Percentiles rank a stretch among this genome's conserved stretches.
Conservation (phyloP, 2,113 vertebrate genomes). For the Sprattus sprattus region DNA sequence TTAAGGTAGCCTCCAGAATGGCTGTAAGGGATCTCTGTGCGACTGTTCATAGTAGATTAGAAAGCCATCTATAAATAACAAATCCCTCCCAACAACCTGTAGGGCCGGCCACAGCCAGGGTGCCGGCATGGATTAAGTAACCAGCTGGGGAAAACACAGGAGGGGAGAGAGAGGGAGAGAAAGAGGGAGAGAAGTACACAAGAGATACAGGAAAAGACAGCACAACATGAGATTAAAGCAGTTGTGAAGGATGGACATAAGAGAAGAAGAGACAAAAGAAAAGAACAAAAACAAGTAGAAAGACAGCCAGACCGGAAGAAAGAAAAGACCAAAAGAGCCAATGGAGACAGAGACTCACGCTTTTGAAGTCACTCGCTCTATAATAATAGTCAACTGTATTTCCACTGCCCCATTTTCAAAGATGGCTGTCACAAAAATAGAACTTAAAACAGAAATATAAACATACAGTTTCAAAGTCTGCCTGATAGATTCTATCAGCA, state of each 20-base stretch:
- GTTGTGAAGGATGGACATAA: no score
- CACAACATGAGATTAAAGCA: no score
- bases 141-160: not conserved
- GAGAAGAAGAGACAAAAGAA: not conserved
- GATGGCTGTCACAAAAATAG: not conserved
- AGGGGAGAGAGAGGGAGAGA: not conserved
- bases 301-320: not conserved
- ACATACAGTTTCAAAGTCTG: not conserved
- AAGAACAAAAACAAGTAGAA: not conserved
- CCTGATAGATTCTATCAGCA: not conserved
- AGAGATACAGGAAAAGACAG: not conserved
- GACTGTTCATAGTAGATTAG: not conserved
- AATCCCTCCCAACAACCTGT: slow-evolving; percentile 18
- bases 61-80: slow-evolving; percentile 32
- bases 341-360: no score
- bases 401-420: not conserved
- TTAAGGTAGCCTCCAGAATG: not conserved
- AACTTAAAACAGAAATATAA: not conserved
- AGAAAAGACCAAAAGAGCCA: not conserved
- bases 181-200: not conserved
- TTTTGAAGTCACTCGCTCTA: not conserved
- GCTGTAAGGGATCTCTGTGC: not conserved
- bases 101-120: not conserved
- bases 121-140: slow-evolving; percentile 20
- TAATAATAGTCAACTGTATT: not conserved